Base-by-base conservation (phyloP, 1,140 invertebrate species). In the Drosophila ananassae region DNA sequence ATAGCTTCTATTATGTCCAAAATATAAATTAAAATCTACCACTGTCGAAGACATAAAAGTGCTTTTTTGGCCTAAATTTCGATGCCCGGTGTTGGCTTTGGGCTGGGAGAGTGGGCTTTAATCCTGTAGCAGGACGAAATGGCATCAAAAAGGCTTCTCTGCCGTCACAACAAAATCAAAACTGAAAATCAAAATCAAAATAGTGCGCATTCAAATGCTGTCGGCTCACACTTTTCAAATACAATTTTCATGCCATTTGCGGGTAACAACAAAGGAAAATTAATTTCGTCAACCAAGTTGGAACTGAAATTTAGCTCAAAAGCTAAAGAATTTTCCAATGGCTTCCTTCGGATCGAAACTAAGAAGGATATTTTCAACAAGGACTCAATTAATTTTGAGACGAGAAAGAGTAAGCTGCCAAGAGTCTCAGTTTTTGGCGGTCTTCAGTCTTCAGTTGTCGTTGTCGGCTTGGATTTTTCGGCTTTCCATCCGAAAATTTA, bases 371-470 rank as follows among this genome's bases (percentile, higher is more conserved):
- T 12, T 51, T 34, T 56, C n/a, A 34, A 48, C 47, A 37, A 4
- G 34, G 59, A 74, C 68, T 81, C 81, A 85, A 85, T 85, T 87
- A 85, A 87, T 87, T 85, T 72, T 10, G 12, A 10, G 10, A 12
- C 12, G 34, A 37, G 63, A 74, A 58, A 76, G 41, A 4, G n/a
- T 17, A 17, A 17, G 17, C 17, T 17, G 17, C 17, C 17, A 17
- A 13, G n/a, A 51, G 58, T 58, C 76, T 60, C 52, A 48, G 64
- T 39, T 28, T 50, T 56, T 75, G 77, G 68, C 52, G 82, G 74
- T 85, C 81, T 85, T 85, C 77, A 72, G 55, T 55, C 81, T 85
- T 85, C 77, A 72, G 55, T 55, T 8, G 25, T 28, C 25, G 25
- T 28, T 6, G 25, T 28, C 6, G 41, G 41, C 41, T 46, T 30